Evolutionary conservation across 2,888 invertebrate genomes (phyloP).

Genomic region (Noctua janthina): DNA sequence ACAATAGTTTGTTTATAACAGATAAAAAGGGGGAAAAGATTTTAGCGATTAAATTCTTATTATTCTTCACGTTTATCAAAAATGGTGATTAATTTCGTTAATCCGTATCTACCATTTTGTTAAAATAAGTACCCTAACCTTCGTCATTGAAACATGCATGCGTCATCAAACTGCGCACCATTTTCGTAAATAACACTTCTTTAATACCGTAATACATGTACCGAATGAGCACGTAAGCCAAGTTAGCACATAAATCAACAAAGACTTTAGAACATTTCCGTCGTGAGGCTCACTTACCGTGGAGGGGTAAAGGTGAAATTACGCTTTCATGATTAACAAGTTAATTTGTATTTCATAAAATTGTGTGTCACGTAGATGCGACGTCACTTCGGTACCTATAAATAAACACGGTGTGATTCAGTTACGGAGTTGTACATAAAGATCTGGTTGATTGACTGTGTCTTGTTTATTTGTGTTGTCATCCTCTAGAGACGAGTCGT

Average conservation of each 20-base stretch:
- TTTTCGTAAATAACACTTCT: slow-evolving; percentile 63
- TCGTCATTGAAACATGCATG: too few relatives aligned
- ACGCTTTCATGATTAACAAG: slow-evolving; percentile 58
- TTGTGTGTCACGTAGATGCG: slow-evolving; percentile 33
- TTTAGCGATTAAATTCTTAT: background rate
- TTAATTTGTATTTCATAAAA: slow-evolving; percentile 63
- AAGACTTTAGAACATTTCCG: slow-evolving; percentile 65
- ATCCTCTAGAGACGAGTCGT: slow-evolving; percentile 65
- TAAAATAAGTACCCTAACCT: background rate
- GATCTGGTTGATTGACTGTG: slow-evolving; percentile 69
- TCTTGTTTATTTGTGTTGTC: slow-evolving; percentile 67
- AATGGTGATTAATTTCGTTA: background rate
- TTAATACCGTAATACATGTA: slow-evolving; percentile 57
- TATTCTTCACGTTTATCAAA: background rate
- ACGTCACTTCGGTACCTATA: slow-evolving; percentile 4
- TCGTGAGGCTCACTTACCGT: slow-evolving; percentile 48
- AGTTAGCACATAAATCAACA: slow-evolving; percentile 70
- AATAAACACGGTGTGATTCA: slow-evolving; percentile 46
- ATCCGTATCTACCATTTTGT: background rate
- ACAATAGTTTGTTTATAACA: background rate
- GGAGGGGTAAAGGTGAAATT: slow-evolving; percentile 60
- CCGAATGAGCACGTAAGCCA: slow-evolving; percentile 63
- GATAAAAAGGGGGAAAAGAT: background rate
- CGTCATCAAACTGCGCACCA: slow-evolving; percentile 18
- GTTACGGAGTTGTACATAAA: slow-evolving; percentile 55